Evolutionary conservation across 2,888 invertebrate genomes (phyloP), one percentile per base, ranked within the genome.

Genomic region (Synanthedon andrenaeformis): DNA sequence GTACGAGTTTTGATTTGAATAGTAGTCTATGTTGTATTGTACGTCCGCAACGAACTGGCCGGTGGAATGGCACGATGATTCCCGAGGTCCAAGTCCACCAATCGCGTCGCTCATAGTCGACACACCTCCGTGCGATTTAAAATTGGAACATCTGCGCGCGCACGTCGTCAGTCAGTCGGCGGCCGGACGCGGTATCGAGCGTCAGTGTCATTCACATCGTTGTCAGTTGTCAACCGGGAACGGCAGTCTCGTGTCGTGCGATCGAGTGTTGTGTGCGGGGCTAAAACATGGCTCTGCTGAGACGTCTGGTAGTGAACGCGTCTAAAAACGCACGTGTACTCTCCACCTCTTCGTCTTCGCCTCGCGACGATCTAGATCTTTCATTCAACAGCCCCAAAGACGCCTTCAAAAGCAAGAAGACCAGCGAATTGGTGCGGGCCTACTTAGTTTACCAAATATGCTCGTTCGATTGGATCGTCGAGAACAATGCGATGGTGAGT

Each of bases 331-430:
- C 74, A 55, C 79, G 85, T 51, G 75, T 69, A 55, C 67, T 84
- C 52, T 74, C 82, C 56, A 62, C 77, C 51, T 59, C 77, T 53
- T 63, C 72, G 19, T 61, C 59, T 51, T 57, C 68, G 11, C 67
- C 69, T 10, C 78, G 79, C 50, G 95, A 95, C 81, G 92, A 93
- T 3, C 89, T 96, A 64, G 96, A 97, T 82, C 90, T 94, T 60
- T 90, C 90, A 63, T 99, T 99, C 86, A 92, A 92, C 81, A 94
- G 96, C 89, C 93, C 95, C 28, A 89, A 92, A 67, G 96, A 96
- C 63, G 95, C 98, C 28, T 99, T 96, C 89, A 96, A 96, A 81
- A 97, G 97, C 86, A 98, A 98, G 89, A 96, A 95, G 66, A 97
- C 95, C 63, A 92, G 91, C 87, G 98, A 99, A 85, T 90, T 99